Evolutionary conservation across 2,888 invertebrate genomes (phyloP).

Genomic region (Nephrotoma guestfalica): DNA sequence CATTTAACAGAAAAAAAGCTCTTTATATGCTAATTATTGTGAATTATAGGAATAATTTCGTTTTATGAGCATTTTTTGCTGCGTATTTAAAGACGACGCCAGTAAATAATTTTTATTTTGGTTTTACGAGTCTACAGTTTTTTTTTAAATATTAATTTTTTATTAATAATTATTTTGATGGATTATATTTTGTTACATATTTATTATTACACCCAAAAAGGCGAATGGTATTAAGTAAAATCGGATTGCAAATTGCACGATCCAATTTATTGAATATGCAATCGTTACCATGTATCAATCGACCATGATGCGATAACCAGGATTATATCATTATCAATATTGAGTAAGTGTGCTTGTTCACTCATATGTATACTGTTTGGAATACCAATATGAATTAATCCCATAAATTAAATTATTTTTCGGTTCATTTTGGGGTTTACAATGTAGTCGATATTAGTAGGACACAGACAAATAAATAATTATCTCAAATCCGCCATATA

Average conservation of each 20-base stretch:
- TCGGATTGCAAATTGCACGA: neutral
- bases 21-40: neutral
- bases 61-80: neutral
- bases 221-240: neutral
- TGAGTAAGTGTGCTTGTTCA: neutral
- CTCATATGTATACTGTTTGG: neutral
- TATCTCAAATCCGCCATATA: neutral
- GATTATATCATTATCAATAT: neutral
- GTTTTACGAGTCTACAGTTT: neutral
- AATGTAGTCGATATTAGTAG: neutral
- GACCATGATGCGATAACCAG: neutral
- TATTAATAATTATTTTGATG: neutral
- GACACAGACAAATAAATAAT: neutral
- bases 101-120: neutral
- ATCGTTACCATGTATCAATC: too few relatives aligned
- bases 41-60: neutral
- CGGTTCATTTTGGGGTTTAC: neutral
- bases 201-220: too few relatives aligned
- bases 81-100: neutral
- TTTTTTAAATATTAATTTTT: neutral
- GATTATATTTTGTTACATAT: neutral
- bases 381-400: neutral
- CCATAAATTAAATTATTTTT: neutral
- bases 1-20: neutral
- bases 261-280: neutral